Conservation (phyloP, 2,888 invertebrate genomes). For the Vandiemenella viatica region DNA sequence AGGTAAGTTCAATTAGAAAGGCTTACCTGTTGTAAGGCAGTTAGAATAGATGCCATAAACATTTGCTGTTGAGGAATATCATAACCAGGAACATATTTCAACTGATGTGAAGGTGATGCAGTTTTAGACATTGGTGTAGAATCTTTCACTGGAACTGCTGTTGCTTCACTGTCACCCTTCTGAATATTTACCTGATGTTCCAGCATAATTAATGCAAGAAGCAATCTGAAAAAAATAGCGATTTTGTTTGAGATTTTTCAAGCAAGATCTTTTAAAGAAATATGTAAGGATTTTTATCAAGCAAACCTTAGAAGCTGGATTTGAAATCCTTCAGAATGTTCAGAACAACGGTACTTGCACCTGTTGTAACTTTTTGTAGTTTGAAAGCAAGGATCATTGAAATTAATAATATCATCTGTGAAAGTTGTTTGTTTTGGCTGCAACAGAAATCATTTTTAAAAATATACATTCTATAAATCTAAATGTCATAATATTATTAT, state of each 20-base stretch:
- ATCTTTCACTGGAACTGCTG: conserved; percentile 10
- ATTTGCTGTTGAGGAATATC: conserved; percentile 66
- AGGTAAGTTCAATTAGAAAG: too few relatives aligned
- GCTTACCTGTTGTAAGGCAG: conserved; percentile 47
- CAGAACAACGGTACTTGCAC: conserved; percentile 33
- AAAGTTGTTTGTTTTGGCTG: conserved; percentile 32
- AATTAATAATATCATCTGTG: conserved; percentile 57
- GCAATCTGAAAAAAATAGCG: conserved; percentile 37
- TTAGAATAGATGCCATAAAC: conserved; percentile 63
- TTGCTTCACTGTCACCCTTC: conserved; percentile 29
- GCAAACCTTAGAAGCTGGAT: conserved; percentile 46
- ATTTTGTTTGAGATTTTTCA: too few relatives aligned
- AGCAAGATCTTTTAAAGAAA: too few relatives aligned
- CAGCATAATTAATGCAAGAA: conserved; percentile 55
- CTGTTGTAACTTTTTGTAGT: conserved; percentile 28
- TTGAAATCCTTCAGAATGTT: conserved; percentile 53
- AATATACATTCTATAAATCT: not conserved
- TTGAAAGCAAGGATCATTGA: conserved; percentile 48
- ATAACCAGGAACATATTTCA: conserved; percentile 46
- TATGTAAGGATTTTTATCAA: too few relatives aligned
- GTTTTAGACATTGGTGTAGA: too few relatives aligned
- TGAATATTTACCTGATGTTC: conserved; percentile 51
- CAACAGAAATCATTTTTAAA: not conserved
- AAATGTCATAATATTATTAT: not conserved
- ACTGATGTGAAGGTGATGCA: conserved; percentile 21